Evolutionary conservation across 2,888 invertebrate species (phyloP).

Genomic region (Kryphioiulus occultus): DNA sequence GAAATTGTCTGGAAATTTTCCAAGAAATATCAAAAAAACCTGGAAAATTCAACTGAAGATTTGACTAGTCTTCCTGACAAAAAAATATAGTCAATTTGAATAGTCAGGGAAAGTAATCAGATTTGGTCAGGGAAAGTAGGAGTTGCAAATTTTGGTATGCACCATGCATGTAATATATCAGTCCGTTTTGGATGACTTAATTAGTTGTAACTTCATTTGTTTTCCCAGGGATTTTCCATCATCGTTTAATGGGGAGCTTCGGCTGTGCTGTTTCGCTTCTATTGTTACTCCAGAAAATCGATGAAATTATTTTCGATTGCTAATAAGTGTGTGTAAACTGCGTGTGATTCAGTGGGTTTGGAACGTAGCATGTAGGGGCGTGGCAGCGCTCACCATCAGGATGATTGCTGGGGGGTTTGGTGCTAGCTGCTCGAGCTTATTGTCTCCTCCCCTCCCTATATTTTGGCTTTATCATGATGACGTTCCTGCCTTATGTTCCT

Average conservation of each 20-base stretch:
- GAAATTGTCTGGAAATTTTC: no score
- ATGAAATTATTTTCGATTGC: slow-evolving; percentile 4
- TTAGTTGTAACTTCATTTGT: not conserved
- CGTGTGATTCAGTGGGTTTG: slow-evolving; percentile 15
- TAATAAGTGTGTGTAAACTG: slow-evolving; percentile 18
- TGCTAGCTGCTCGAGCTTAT: not conserved
- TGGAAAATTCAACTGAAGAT: no score
- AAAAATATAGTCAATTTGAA: no score
- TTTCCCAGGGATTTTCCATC: not conserved
- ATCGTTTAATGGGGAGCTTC: not conserved
- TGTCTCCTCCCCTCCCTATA: not conserved
- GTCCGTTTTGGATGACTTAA: slow-evolving; percentile 1
- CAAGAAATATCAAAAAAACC: no score
- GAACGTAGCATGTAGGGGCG: not conserved
- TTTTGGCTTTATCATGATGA: not conserved
- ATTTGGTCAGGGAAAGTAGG: no score
- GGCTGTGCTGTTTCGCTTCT: not conserved
- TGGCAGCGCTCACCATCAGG: not conserved
- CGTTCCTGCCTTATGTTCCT: not conserved
- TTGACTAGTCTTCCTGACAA: no score
- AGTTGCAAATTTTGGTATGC: no score
- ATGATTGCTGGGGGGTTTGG: not conserved
- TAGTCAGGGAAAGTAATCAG: no score
- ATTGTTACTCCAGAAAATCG: not conserved
- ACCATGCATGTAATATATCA: no score